Base-by-base conservation (phyloP, 2,888 invertebrate genomes). In the Chydorus sphaericus region DNA sequence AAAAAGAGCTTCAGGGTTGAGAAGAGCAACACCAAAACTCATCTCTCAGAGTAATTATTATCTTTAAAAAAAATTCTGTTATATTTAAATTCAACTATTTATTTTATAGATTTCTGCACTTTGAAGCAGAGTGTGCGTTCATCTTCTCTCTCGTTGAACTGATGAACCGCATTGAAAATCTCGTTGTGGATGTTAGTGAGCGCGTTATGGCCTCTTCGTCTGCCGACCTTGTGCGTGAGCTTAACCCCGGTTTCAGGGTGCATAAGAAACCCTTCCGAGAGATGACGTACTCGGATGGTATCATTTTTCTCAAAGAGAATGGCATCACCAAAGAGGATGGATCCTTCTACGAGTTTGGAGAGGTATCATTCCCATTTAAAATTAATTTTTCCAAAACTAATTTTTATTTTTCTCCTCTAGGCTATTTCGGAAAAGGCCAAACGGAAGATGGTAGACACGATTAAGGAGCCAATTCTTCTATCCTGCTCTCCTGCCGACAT, bases 341-440 rank as follows among this genome's bases (percentile, higher is more conserved):
- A 1, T 82, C 83, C 1, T 92, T 86, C 69, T 98, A 96, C 67
- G 94, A 96, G 72, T 94, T 90, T 71, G 98, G 98, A 64, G 98
- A 99, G 73, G 90, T 88, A 70, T 67, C 64, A 53, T 10, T 31
- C 36, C 5, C 18, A 1, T 26, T 14, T n/a, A 18, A 18, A 10
- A 20, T 7, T n/a, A 10, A n/a, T 39, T 2, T 48, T 20, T 1
- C 3, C 4, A 11, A 23, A 28, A 14, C 2, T 18, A 52, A 55
- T n/a, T 49, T 31, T 6, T 51, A 18, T 59, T 30, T 44, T 23
- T 59, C 55, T 57, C 59, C 55, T 2, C n/a, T 61, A 88, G 86
- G 97, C 97, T 66, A 97, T 97, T 67, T 97, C 97, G 0, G 98
- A 99, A 73, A 92, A 89, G 75, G 97, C 98, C 0, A 98, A 99